Evolutionary conservation across 2,797 vertebrate species (phyloP).

Genomic region (Acanthopagrus latus): DNA sequence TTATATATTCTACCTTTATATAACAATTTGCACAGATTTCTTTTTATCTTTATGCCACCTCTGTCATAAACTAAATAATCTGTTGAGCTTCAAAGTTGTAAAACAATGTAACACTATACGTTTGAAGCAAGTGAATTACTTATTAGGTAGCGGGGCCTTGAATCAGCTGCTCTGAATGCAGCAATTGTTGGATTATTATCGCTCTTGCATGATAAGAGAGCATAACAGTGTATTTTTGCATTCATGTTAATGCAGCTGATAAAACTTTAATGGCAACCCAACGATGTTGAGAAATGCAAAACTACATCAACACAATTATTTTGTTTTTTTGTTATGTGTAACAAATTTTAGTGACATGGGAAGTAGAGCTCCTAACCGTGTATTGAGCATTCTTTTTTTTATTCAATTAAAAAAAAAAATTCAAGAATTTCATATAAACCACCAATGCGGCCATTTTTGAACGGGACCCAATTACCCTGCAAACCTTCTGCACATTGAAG

Average conservation of each 20-base stretch:
- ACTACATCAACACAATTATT: no score
- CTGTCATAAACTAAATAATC: no score
- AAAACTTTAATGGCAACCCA: background rate
- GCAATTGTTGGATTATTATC: background rate
- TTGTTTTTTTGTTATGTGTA: background rate
- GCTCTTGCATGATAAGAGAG: background rate
- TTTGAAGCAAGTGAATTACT: no score
- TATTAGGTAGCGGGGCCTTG: no score
- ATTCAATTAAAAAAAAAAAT: no score
- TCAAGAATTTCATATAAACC: no score
- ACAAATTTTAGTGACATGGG: background rate
- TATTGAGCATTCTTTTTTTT: background rate
- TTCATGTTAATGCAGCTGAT: background rate
- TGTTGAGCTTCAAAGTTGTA: no score
- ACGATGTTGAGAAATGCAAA: no score
- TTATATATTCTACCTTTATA: no score
- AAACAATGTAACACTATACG: no score
- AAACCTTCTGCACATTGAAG: background rate
- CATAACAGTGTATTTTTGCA: background rate
- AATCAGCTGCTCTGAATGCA: no score
- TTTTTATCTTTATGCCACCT: background rate
- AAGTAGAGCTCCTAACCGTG: background rate
- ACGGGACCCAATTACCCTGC: conserved; percentile 7
- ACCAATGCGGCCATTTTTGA: background rate
- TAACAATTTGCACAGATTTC: background rate